phyloP scores from a whole-genome alignment of 2,888 invertebrate species.

The Drosophila ezoana region DNA sequence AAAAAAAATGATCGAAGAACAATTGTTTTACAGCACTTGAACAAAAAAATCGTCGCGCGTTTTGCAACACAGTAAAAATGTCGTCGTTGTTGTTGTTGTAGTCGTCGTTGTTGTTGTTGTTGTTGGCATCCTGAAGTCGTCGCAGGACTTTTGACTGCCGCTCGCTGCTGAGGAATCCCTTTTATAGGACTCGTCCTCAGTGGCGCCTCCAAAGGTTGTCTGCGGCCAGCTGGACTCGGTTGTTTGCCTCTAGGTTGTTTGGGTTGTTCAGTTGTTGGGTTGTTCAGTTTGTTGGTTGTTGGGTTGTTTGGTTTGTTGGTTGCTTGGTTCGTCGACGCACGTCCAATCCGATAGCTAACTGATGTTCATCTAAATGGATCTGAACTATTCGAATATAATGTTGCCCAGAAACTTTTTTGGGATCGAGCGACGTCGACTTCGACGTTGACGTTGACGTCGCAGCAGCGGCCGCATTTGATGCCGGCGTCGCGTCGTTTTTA shows the following conservation, averaged over 20 bases:
- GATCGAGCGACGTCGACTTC: slow-evolving; percentile 57
- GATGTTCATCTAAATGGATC: slow-evolving; percentile 85
- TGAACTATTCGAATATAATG: slow-evolving; percentile 84
- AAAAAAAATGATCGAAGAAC: slow-evolving; percentile 37
- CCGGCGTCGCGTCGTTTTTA: slow-evolving; percentile 50
- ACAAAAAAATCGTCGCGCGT: slow-evolving; percentile 55
- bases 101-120: slow-evolving; percentile 14
- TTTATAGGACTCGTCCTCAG: slow-evolving; percentile 9
- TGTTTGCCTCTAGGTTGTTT: slow-evolving; percentile 1
- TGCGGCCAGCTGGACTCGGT: slow-evolving; percentile 16
- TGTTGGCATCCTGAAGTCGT: slow-evolving; percentile 12
- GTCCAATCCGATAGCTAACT: slow-evolving; percentile 85
- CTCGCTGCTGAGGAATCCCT: slow-evolving; percentile 5
- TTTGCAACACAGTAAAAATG: slow-evolving; percentile 9
- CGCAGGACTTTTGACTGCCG: slow-evolving; percentile 4
- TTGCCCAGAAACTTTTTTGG: slow-evolving; percentile 84
- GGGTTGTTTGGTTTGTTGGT: slow-evolving; percentile 39
- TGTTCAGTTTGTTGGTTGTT: slow-evolving; percentile 17
- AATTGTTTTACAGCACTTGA: slow-evolving; percentile 54
- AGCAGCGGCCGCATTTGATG: slow-evolving; percentile 54
- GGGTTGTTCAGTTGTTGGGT: slow-evolving; percentile 7
- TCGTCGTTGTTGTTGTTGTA: neutral
- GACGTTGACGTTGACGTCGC: slow-evolving; percentile 28
- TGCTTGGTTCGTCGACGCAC: slow-evolving; percentile 70
- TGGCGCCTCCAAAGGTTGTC: slow-evolving; percentile 16